Base-by-base conservation (phyloP, 2,888 invertebrate genomes). In the Drosophila anomalata region DNA sequence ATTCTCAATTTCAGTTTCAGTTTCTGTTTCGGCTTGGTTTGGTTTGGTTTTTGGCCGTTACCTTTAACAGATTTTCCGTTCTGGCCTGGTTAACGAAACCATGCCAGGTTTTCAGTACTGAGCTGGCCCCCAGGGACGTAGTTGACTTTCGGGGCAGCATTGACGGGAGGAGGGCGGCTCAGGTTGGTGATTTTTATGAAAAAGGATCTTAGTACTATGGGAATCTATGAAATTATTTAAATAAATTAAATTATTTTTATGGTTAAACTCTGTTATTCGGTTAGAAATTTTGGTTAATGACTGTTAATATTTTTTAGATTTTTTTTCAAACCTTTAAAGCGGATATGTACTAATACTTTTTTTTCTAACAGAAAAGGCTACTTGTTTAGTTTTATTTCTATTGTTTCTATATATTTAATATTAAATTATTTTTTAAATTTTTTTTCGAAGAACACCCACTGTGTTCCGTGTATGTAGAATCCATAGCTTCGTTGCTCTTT, bases 61-160 rank as follows among this genome's bases (percentile, higher is more conserved):
- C 73, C 73, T 73, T 83, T 87, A 82, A 87, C 86, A 86, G 82
- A 86, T 86, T 82, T 74, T 63, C 46, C 52, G 68, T 65, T 69
- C 66, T 31, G 52, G 58, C 54, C 55, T 48, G 67, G 48, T 79
- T 62, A 87, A 77, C 51, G 86, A 68, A 87, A 85, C 77, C 87
- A 73, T 82, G 87, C 85, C 87, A 11, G 44, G 44, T 44, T 44
- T 22, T 4, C 44, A 70, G 53, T 55, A 24, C 39, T n/a, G 42
- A 41, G 67, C 47, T 41, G 46, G 70, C 61, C 51, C 47, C 52
- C 52, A 26, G 61, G 61, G 62, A 71, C 39, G 33, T 26, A 69
- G 68, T 53, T 55, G 42, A n/a, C 44, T n/a, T 26, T 31, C 33
- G 47, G 62, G 26, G 29, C 9, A 24, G 39, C 5, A 24, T 24